Evolutionary conservation across 2,797 vertebrate genomes (phyloP), one percentile per base, ranked within the genome.

Genomic region (Cyclopterus lumpus): DNA sequence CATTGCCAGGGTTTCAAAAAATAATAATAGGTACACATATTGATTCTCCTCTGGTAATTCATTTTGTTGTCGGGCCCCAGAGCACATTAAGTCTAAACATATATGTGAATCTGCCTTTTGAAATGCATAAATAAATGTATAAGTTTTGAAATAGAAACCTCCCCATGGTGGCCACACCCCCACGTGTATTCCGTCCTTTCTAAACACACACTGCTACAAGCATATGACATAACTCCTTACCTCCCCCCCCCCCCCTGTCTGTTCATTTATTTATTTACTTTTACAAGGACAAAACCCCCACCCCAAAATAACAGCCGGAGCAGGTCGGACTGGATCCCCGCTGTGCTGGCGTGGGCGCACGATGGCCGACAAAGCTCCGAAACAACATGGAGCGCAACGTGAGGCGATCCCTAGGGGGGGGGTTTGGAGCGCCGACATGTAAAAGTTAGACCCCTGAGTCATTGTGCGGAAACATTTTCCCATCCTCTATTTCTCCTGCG

Each of bases 311-410:
- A 82, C 67, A 84, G 42, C 8, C n/a, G 4, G 40, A 81, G 69
- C 73, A 64, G 76, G 65, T 80, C 12, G 2, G 58, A 66, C 68
- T 32, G 32, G 66, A 79, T 66, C 44, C 32, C 46, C 51, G 24
- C 65, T 11, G 12, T 20, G 28, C 70, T 44, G 76, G 58, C 11
- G 8, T 32, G 40, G 49, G 34, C 2, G 10, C 36, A 38, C 36
- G 36, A 38, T 11, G 10, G 8, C 36, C 36, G 38, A 36, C 34
- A 8, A 36, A 36, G 34, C 34, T 36, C 34, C 34, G 2, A n/a
- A 36, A 36, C 34, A 36, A 36, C 8, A 36, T 8, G 34, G 34
- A 36, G 34, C 8, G 8, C 34, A 6, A 66, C 8, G 63, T 32
- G 18, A 55, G 28, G 6, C 6, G 54, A 64, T 63, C 67, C 38